phyloP scores from a whole-genome alignment of 2,113 vertebrate genomes.

The Cathartes aura region DNA sequence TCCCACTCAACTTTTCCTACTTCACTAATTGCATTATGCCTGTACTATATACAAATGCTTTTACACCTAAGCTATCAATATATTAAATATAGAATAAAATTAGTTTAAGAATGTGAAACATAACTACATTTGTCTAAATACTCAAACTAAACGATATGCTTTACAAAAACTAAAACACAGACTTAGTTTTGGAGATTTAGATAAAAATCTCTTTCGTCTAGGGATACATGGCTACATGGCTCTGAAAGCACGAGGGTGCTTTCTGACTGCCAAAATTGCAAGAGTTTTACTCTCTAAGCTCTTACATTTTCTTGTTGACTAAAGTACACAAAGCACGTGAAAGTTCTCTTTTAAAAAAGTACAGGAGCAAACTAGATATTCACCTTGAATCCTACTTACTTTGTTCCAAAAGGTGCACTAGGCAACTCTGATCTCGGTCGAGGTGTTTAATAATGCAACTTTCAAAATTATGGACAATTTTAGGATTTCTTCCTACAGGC shows the following conservation, averaged over 20 bases:
- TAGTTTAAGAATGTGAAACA: conserved; percentile 70
- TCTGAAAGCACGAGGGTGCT: not conserved
- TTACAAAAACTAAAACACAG: conserved; percentile 59
- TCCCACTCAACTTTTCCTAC: conserved; percentile 40
- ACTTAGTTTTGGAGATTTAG: conserved; percentile 4
- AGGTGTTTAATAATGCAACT: conserved; percentile 5
- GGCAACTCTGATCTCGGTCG: not conserved
- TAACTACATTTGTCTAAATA: conserved; percentile 57
- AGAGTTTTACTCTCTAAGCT: conserved; percentile 18
- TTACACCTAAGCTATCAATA: conserved; percentile 75
- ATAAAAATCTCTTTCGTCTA: conserved; percentile 20
- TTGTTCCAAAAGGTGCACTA: conserved; percentile 27
- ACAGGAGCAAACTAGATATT: not conserved
- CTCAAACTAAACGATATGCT: conserved; percentile 49
- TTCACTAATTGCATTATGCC: conserved; percentile 61
- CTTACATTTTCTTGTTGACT: not conserved
- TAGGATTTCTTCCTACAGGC: not conserved
- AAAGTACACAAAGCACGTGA: not conserved
- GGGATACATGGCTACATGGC: not conserved
- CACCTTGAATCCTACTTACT: not conserved
- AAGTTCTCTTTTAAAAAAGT: not conserved
- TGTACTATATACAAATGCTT: conserved; percentile 76
- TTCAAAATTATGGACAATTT: not conserved
- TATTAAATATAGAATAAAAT: conserved; percentile 83
- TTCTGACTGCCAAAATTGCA: not conserved